Evolutionary conservation across 2,113 vertebrate genomes (phyloP).

Genomic region (Orycteropus afer): DNA sequence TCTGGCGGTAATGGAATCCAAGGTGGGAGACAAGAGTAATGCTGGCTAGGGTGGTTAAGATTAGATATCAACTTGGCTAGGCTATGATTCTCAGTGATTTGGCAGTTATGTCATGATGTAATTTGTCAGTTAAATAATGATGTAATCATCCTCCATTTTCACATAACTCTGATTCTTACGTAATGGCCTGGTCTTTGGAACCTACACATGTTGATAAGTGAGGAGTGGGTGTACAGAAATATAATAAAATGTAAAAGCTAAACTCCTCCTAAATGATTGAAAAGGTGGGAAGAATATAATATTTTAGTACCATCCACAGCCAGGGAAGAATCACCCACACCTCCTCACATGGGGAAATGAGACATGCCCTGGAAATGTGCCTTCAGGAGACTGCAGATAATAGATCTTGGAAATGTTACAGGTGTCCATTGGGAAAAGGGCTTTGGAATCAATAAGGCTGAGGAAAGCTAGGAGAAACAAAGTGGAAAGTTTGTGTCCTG

Average conservation of each 20-base stretch:
- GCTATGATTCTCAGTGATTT: too few species aligned
- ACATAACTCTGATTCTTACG: too few species aligned
- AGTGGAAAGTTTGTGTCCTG: neutral
- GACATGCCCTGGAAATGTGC: fast-evolving
- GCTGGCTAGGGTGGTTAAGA: too few species aligned
- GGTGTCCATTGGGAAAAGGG: neutral
- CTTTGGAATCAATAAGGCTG: neutral
- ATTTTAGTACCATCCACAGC: neutral
- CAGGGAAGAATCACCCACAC: neutral
- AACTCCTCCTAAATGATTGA: neutral
- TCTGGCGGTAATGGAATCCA: too few species aligned
- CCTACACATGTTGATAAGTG: too few species aligned
- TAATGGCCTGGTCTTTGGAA: too few species aligned
- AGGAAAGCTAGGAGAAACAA: neutral
- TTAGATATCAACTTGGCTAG: too few species aligned
- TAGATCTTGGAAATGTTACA: neutral
- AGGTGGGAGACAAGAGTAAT: too few species aligned
- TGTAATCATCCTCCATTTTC: too few species aligned
- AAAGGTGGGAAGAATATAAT: neutral
- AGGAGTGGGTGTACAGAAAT: neutral
- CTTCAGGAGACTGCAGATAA: neutral
- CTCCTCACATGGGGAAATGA: fast-evolving
- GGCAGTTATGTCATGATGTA: too few species aligned
- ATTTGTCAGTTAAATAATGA: too few species aligned
- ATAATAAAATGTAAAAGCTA: neutral